A percentile compares a stretch with the other conserved stretches of the same genome.
phyloP scores from a whole-genome alignment of 2,797 vertebrate genomes.

The Ceryle rudis region DNA sequence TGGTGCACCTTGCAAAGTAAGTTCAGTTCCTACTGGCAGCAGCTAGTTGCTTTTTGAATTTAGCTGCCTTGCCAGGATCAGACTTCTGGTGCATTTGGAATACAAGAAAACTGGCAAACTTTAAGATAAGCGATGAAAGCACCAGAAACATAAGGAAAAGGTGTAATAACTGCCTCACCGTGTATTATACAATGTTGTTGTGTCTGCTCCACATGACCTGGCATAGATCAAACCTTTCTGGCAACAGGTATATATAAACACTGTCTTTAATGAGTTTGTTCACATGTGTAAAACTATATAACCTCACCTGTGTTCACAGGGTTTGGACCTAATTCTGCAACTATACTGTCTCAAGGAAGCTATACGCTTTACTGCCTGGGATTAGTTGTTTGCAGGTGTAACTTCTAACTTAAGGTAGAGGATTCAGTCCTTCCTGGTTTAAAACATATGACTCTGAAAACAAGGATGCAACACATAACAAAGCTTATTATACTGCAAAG shows the following conservation, averaged over 20 bases:
- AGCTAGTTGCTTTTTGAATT: background rate
- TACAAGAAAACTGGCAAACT: background rate
- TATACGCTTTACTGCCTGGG: background rate
- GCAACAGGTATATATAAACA: background rate
- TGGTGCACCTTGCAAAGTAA: background rate
- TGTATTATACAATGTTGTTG: background rate
- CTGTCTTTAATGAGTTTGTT: background rate
- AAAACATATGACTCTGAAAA: background rate
- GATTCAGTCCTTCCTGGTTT: background rate
- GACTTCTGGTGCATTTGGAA: background rate
- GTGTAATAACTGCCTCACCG: background rate
- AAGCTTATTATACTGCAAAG: background rate
- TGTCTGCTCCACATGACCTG: background rate
- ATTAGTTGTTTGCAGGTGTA: background rate
- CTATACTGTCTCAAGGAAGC: background rate
- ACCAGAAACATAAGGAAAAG: background rate
- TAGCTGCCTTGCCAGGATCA: background rate
- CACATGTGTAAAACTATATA: background rate
- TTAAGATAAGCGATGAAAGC: background rate
- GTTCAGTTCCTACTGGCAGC: background rate
- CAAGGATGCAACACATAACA: background rate
- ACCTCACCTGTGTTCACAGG: background rate
- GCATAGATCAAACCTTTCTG: background rate
- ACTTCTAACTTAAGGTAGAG: background rate
- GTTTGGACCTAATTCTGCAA: background rate